A percentile compares a stretch with the other conserved stretches of the same genome.
phyloP scores from a whole-genome alignment of 1,140 invertebrate genomes.

The Megathymus violae region DNA sequence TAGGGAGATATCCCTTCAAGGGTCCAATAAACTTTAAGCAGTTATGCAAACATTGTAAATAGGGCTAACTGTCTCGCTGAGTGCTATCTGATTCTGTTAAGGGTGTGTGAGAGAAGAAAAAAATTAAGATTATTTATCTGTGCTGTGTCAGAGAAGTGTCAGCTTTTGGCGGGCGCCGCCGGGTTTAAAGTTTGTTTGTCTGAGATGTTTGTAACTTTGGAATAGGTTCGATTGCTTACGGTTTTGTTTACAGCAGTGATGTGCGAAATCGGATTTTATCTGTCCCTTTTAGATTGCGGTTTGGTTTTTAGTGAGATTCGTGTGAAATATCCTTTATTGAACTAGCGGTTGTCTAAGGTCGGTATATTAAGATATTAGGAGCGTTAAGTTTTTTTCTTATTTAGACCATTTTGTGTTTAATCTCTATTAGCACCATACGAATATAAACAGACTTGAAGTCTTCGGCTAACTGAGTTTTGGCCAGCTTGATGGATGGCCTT shows the following conservation, averaged over 20 bases:
- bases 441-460: too few relatives aligned
- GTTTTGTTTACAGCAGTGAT: slow-evolving; percentile 59
- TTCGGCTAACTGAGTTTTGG: too few relatives aligned
- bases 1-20: slow-evolving; percentile 3
- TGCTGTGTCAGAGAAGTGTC: slow-evolving; percentile 49
- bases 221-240: slow-evolving; percentile 57
- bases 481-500: too few relatives aligned
- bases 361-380: too few relatives aligned
- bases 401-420: too few relatives aligned
- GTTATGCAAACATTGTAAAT: slow-evolving; percentile 21
- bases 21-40: slow-evolving; percentile 14
- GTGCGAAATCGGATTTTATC: slow-evolving; percentile 54
- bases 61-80: slow-evolving; percentile 36
- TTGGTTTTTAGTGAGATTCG: background rate
- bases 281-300: slow-evolving; percentile 18
- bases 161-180: slow-evolving; percentile 72
- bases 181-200: slow-evolving; percentile 57
- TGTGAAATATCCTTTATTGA: background rate
- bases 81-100: slow-evolving; percentile 64
- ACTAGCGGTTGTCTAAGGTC: background rate
- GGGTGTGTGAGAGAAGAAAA: slow-evolving; percentile 73
- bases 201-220: slow-evolving; percentile 55
- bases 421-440: too few relatives aligned
- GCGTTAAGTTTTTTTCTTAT: too few relatives aligned
- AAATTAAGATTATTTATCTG: slow-evolving; percentile 51